Base-by-base conservation (phyloP, 2,888 invertebrate species). In the Drosophila fungiperda region DNA sequence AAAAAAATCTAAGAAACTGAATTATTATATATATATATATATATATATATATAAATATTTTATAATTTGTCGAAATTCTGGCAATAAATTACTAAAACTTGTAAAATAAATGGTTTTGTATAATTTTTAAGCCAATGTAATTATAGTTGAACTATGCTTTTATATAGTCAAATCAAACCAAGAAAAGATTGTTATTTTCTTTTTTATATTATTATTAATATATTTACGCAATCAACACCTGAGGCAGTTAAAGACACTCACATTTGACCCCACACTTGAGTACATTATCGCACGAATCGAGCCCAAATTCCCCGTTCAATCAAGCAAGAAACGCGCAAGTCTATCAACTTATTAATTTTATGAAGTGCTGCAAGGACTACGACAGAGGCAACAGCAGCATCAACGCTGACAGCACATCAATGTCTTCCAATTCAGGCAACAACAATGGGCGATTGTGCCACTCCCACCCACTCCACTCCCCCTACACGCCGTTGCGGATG, bases 271-370 rank as follows among this genome's bases (percentile, higher is more conserved):
- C 48, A 62, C 58, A 50, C 35, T 42, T 15, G n/a, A 45, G 38
- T 42, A 29, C 55, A 42, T 64, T 48, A 40, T 26, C 50, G 29
- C 68, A 49, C 32, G 53, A 33, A 62, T 60, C 45, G 53, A 49
- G 55, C 55, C 59, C 32, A 52, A 53, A 72, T 68, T 78, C 78
- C 55, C 60, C 67, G 74, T 78, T 76, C 78, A 86, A 80, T 82
- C 82, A 83, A 82, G 76, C 82, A 72, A 75, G 74, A 85, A 77
- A 84, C 82, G 80, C 89, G 87, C 75, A 73, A 84, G 85, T 86
- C 85, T 84, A 84, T 87, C 89, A 87, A 83, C 80, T 91, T 91
- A 91, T 90, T 92, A 91, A 92, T 91, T 91, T 91, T 76, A 91
- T 91, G 87, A 91, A 91, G 91, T 90, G 87, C 84, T 82, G 77